Conservation (phyloP, 2,888 invertebrate species). For the Elegia similella region DNA sequence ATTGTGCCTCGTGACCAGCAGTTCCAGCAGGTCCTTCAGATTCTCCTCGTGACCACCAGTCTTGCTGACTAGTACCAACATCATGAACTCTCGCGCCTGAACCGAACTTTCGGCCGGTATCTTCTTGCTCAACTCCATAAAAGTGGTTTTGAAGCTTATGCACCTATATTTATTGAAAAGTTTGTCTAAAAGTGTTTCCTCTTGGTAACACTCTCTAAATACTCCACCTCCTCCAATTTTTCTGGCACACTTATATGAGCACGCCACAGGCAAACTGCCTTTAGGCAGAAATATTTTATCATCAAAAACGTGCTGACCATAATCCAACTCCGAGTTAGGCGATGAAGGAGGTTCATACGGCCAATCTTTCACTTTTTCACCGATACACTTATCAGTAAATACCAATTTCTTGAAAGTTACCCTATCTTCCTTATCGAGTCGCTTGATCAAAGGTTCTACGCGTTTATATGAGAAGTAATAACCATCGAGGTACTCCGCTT, state of each 20-base stretch:
- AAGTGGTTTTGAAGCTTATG: constrained; percentile 45
- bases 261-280: neutral
- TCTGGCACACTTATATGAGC: constrained; percentile 4
- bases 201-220: neutral
- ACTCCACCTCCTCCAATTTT: constrained; percentile 1
- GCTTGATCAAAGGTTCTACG: constrained; percentile 50
- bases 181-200: constrained; percentile 41
- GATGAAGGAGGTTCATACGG: constrained; percentile 37
- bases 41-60: constrained; percentile 47
- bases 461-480: constrained; percentile 46
- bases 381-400: constrained; percentile 47
- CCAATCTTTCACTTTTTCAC: constrained; percentile 37
- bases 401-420: constrained; percentile 43
- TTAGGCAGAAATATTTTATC: constrained; percentile 32
- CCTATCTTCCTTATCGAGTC: constrained; percentile 39
- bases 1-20: constrained; percentile 39
- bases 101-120: constrained; percentile 42
- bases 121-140: constrained; percentile 47
- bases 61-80: constrained; percentile 63
- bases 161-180: constrained; percentile 58
- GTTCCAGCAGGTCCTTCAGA: constrained; percentile 42
- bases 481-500: constrained; percentile 42
- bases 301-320: constrained; percentile 33
- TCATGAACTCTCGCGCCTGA: constrained; percentile 53
- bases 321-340: constrained; percentile 32